Evolutionary conservation across 35 echinoderm and acorn worm species (phyloP).

Genomic region (Chiridota heheva): DNA sequence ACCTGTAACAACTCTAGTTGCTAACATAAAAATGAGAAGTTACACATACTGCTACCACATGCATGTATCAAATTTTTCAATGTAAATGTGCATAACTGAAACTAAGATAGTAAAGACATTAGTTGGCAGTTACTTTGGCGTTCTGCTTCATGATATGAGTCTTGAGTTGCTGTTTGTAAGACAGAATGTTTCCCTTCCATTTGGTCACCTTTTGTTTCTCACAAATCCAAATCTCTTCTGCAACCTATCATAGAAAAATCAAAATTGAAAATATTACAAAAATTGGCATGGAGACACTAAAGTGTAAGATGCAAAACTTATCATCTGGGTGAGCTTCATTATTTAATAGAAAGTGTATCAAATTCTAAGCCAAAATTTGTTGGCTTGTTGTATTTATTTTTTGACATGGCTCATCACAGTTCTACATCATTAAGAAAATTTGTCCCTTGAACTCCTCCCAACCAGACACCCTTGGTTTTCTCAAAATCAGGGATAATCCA

Average conservation of each 20-base stretch:
- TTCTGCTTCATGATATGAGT: conserved; percentile 74
- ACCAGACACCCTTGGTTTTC: too few relatives aligned
- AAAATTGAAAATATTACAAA: neutral
- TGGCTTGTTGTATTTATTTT: neutral
- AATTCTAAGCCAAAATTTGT: neutral
- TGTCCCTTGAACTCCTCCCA: too few relatives aligned
- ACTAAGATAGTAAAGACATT: too few relatives aligned
- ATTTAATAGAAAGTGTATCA: neutral
- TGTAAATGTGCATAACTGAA: too few relatives aligned
- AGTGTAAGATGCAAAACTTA: neutral
- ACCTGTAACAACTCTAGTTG: too few relatives aligned
- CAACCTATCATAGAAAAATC: conserved; percentile 56
- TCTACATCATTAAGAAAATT: too few relatives aligned
- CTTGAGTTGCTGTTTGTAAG: conserved; percentile 76
- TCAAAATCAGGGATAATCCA: too few relatives aligned
- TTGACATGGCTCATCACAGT: too few relatives aligned
- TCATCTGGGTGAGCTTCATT: neutral
- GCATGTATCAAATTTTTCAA: too few relatives aligned
- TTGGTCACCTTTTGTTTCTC: conserved; percentile 78
- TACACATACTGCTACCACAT: too few relatives aligned
- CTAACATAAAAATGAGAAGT: too few relatives aligned
- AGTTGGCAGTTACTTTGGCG: conserved; percentile 50
- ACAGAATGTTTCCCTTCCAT: conserved; percentile 87
- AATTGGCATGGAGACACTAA: neutral
- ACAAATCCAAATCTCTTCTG: conserved; percentile 96